Evolutionary conservation across 2,888 invertebrate species (phyloP).

Genomic region (Chouioia cunea): DNA sequence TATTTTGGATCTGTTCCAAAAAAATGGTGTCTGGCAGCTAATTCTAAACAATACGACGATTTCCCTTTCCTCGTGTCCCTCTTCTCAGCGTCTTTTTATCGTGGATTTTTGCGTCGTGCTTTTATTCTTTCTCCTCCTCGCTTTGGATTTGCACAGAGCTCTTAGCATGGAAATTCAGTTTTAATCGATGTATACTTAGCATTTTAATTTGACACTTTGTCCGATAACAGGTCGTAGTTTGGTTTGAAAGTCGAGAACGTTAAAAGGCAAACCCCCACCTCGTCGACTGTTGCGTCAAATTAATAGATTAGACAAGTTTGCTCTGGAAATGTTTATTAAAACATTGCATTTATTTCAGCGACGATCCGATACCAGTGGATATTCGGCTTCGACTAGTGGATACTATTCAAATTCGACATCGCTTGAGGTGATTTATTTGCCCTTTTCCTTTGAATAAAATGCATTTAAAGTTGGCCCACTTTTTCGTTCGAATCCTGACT

Average conservation of each 20-base stretch:
- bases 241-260: no score
- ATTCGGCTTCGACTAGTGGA: neutral
- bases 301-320: no score
- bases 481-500: no score
- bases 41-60: slow-evolving; percentile 43
- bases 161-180: neutral
- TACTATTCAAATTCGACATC: slow-evolving; percentile 16
- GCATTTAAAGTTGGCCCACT: no score
- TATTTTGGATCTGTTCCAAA: slow-evolving; percentile 57
- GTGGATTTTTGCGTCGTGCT: slow-evolving; percentile 21
- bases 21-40: slow-evolving; percentile 42
- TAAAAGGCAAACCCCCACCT: no score
- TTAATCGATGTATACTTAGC: no score
- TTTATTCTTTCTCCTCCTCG: slow-evolving; percentile 23
- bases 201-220: no score
- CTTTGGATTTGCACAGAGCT: neutral
- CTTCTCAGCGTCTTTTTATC: slow-evolving; percentile 27
- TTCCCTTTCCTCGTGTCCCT: slow-evolving; percentile 22
- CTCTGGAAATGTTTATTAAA: no score
- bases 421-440: slow-evolving; percentile 15
- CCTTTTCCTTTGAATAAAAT: neutral
- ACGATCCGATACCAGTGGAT: slow-evolving; percentile 21
- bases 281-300: no score
- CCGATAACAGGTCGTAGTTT: no score
- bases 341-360: slow-evolving; percentile 18